Percentiles rank a stretch among this genome's conserved stretches.
These are phyloP conservation scores for Morpho helenor DNA, from an alignment of 2,888 invertebrate species.

Conservation along the genomic window DNA sequence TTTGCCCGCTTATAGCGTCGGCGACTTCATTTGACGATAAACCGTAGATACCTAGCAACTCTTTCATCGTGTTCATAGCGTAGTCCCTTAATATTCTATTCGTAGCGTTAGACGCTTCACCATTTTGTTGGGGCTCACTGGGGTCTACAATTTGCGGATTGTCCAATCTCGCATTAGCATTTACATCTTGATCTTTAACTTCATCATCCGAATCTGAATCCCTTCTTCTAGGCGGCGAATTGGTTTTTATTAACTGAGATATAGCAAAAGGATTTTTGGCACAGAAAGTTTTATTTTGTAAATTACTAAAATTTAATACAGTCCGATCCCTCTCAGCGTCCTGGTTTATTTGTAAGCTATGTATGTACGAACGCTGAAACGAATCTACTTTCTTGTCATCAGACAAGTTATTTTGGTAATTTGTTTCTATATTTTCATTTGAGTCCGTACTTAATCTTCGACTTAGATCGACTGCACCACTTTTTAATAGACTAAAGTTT, in stretches of 20 bases:
- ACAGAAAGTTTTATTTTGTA: conserved; percentile 75
- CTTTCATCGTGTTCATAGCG: conserved; percentile 89
- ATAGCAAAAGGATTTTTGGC: conserved; percentile 79
- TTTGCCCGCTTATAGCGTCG: conserved; percentile 83
- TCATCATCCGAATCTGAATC: conserved; percentile 71
- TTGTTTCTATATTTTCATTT: conserved; percentile 73
- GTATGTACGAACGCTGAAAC: conserved; percentile 72
- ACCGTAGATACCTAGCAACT: conserved; percentile 87
- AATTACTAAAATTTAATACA: conserved; percentile 68
- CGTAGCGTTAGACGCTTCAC: conserved; percentile 67
- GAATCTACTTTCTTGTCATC: conserved; percentile 68
- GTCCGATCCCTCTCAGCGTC: conserved; percentile 60
- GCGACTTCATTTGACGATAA: conserved; percentile 84
- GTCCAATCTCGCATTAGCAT: conserved; percentile 68
- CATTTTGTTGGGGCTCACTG: conserved; percentile 58
- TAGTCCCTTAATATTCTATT: conserved; percentile 85
- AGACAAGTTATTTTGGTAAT: conserved; percentile 67
- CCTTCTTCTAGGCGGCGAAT: conserved; percentile 76
- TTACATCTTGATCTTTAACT: conserved; percentile 69
- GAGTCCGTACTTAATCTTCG: conserved; percentile 73
- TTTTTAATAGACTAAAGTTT: conserved; percentile 70
- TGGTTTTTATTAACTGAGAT: conserved; percentile 76
- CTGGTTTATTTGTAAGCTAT: conserved; percentile 67
- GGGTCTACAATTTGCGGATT: conserved; percentile 55
- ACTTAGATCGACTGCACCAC: conserved; percentile 72